These are phyloP conservation scores for Anisognathus igniventris DNA, from an alignment of 2,797 vertebrate species.

Conservation along the genomic window DNA sequence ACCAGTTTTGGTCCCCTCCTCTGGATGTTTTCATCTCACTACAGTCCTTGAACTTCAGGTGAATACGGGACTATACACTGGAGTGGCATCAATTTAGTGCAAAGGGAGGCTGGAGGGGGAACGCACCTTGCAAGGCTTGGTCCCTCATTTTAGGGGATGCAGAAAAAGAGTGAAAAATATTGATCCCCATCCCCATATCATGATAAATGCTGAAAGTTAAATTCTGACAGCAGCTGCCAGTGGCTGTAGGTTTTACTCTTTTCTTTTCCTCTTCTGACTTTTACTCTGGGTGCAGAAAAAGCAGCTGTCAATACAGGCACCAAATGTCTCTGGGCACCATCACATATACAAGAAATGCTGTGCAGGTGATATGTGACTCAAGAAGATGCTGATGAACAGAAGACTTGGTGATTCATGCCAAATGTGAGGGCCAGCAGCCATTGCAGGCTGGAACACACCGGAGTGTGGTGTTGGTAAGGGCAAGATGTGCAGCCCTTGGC, in stretches of 20 bases:
- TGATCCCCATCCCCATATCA: neutral
- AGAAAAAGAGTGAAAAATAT: neutral
- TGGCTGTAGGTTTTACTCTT: neutral
- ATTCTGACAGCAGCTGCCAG: neutral
- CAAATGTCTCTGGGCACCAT: neutral
- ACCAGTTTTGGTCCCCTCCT: neutral
- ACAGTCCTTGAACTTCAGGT: neutral
- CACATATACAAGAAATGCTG: neutral
- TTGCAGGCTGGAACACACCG: neutral
- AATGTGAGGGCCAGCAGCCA: neutral
- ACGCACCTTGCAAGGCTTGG: fast-evolving
- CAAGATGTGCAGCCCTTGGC: neutral
- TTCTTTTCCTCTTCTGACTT: neutral
- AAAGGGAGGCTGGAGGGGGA: neutral
- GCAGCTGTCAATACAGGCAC: neutral
- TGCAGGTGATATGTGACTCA: neutral
- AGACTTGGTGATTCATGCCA: neutral
- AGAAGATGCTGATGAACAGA: neutral
- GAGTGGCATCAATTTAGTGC: neutral
- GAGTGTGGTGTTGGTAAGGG: neutral
- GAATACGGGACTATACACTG: fast-evolving
- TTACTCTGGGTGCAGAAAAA: neutral
- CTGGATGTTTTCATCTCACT: neutral
- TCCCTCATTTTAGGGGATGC: neutral
- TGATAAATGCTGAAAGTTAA: neutral